phyloP scores from a whole-genome alignment of 2,113 vertebrate genomes.

The Rhinopithecus roxellana region DNA sequence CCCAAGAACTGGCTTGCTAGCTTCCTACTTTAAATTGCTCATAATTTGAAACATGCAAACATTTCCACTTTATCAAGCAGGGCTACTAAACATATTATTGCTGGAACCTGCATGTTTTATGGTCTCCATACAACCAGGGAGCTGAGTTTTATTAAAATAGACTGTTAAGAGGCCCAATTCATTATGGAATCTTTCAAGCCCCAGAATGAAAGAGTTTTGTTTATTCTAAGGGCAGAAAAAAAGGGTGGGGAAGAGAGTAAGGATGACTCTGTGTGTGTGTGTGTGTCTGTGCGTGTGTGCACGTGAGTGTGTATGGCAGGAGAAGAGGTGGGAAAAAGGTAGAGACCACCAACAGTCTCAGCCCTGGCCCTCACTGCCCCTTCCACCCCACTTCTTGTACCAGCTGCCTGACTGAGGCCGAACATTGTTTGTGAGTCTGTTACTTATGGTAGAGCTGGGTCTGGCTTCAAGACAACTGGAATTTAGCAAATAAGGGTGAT shows the following conservation, averaged over 20 bases:
- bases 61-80: conserved; percentile 89
- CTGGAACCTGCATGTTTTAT: conserved; percentile 87
- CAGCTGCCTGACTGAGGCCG: background rate
- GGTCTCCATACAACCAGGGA: conserved; percentile 84
- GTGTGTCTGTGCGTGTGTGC: background rate
- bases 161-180: conserved; percentile 87
- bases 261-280: background rate
- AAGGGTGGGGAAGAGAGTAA: conserved; percentile 48
- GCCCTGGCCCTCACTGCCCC: background rate
- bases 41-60: conserved; percentile 89
- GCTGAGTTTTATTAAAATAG: conserved; percentile 88
- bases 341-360: conserved; percentile 61
- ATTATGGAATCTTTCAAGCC: conserved; percentile 83
- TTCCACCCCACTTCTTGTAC: background rate
- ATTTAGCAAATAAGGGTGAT: background rate
- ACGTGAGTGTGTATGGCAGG: background rate
- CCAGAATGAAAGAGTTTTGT: conserved; percentile 84
- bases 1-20: conserved; percentile 85
- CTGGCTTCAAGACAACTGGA: background rate
- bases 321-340: background rate
- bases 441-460: background rate
- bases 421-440: background rate
- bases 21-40: conserved; percentile 88
- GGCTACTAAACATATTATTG: conserved; percentile 87
- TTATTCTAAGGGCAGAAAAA: conserved; percentile 76